These are phyloP conservation scores for Heterocephalus glaber DNA, from an alignment of 2,113 vertebrate genomes.

Conservation along the genomic window DNA sequence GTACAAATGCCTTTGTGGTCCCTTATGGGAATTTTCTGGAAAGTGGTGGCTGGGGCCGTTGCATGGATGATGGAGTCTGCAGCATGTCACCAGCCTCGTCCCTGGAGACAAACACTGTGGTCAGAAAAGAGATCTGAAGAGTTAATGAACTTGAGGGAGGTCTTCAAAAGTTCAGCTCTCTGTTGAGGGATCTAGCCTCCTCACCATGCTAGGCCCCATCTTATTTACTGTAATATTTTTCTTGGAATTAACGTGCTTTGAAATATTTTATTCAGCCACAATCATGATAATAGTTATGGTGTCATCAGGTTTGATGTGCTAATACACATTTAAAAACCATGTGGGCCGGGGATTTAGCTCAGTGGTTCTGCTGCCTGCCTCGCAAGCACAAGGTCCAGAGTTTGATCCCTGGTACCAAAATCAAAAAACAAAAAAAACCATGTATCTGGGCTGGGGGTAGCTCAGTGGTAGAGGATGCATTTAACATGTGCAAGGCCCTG, in stretches of 20 bases:
- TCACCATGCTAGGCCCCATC: no score
- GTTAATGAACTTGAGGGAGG: not conserved
- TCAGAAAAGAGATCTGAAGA: not conserved
- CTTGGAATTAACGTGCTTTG: not conserved
- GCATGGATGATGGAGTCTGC: fast-evolving
- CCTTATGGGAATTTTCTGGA: not conserved
- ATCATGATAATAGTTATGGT: not conserved
- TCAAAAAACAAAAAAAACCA: no score
- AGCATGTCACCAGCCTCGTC: not conserved
- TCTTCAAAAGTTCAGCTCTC: not conserved
- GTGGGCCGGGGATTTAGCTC: no score
- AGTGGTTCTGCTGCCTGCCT: no score
- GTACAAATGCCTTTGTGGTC: not conserved
- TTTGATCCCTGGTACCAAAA: no score
- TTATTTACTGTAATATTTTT: not conserved
- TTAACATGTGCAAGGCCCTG: no score
- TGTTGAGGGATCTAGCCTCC: no score
- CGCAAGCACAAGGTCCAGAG: no score
- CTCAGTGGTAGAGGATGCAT: no score
- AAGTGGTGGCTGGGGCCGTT: not conserved
- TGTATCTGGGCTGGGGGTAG: no score
- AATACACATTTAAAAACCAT: not conserved
- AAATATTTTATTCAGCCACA: not conserved
- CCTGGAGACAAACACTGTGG: not conserved
- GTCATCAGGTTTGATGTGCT: not conserved